A percentile compares a stretch with the other conserved stretches of the same genome.
Conservation (phyloP, 92 coral and sea anemone genomes). For the Epizoanthus ramosus region DNA sequence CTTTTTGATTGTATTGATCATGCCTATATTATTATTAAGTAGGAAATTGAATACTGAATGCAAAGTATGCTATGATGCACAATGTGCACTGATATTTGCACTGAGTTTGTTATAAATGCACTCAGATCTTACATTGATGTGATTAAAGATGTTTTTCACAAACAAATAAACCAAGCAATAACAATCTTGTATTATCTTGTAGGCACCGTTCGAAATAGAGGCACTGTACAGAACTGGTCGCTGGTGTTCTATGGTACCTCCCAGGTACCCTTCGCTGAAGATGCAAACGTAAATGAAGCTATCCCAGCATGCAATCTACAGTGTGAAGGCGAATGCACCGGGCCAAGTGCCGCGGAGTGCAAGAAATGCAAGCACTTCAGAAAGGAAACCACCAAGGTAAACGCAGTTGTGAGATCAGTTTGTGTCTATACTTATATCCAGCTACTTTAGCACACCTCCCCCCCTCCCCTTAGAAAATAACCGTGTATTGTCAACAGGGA, state of each 20-base stretch:
- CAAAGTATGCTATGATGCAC: too few species aligned
- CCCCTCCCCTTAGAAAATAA: too few species aligned
- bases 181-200: neutral
- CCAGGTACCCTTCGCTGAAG: slow-evolving; percentile 56
- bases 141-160: too few species aligned
- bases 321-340: slow-evolving; percentile 86
- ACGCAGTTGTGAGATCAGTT: neutral
- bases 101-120: too few species aligned
- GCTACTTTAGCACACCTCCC: too few species aligned
- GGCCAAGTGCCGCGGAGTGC: slow-evolving; percentile 86
- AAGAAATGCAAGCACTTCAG: slow-evolving; percentile 75
- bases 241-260: slow-evolving; percentile 84
- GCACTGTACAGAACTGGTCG: slow-evolving; percentile 74
- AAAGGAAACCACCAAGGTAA: slow-evolving; percentile 64
- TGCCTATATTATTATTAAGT: too few species aligned
- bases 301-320: slow-evolving; percentile 84
- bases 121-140: too few species aligned
- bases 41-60: too few species aligned
- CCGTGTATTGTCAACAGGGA: too few species aligned
- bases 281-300: slow-evolving; percentile 54
- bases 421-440: neutral
- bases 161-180: too few species aligned
- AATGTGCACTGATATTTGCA: too few species aligned
- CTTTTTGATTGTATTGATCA: too few species aligned
- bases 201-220: slow-evolving; percentile 45